A percentile compares a stretch with the other conserved stretches of the same genome.
These are phyloP conservation scores for Prosapia bicincta DNA, from an alignment of 2,888 invertebrate species.

Conservation along the genomic window DNA sequence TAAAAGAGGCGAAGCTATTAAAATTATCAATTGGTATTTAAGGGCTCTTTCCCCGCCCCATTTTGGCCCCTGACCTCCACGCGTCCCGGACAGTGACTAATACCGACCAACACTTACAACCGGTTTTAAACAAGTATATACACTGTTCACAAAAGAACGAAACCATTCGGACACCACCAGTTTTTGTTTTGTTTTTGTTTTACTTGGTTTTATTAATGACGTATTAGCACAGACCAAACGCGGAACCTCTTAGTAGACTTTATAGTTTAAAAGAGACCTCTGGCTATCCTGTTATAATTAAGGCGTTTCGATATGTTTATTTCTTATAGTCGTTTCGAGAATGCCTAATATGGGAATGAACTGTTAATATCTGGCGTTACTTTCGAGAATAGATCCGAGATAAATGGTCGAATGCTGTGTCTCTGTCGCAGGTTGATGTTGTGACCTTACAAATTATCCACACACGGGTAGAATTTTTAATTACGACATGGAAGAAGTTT, in stretches of 20 bases:
- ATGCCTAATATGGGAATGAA: neutral
- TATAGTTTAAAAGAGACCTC: neutral
- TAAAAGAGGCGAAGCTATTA: neutral
- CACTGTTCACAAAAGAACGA: neutral
- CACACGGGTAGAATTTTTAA: neutral
- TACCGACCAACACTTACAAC: neutral
- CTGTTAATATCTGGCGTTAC: neutral
- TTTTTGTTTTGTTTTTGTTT: too few species aligned
- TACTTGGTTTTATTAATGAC: neutral
- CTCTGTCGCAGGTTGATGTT: neutral
- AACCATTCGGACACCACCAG: neutral
- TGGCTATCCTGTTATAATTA: neutral
- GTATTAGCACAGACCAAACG: neutral
- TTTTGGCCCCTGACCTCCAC: conserved; percentile 2
- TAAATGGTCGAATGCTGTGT: neutral
- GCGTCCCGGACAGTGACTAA: neutral
- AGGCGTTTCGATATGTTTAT: neutral
- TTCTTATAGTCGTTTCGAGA: neutral
- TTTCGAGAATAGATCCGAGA: neutral
- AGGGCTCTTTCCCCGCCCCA: neutral
- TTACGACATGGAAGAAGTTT: neutral
- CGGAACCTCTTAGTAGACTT: neutral
- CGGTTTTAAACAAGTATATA: neutral
- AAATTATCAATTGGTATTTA: conserved; percentile 2
- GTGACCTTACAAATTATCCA: neutral